Conservation (phyloP, 1,140 invertebrate genomes). For the Phymastichus coffea region DNA sequence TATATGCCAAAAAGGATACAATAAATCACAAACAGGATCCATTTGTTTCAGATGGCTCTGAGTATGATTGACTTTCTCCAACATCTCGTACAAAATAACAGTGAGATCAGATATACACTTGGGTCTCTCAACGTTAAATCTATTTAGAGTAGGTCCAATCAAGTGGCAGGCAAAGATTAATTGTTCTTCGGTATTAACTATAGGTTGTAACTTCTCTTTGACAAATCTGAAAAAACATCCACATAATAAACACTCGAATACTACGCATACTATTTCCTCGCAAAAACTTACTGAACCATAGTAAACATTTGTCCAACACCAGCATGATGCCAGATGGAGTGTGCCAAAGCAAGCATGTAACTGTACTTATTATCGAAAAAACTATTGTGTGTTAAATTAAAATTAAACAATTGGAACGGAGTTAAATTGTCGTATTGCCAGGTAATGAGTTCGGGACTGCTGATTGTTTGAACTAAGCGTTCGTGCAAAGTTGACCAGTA, state of each 20-base stretch:
- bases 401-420: constrained; percentile 85
- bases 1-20: constrained; percentile 69
- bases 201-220: constrained; percentile 76
- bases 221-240: constrained; percentile 70
- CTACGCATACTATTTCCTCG: too few relatives aligned
- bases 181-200: constrained; percentile 86
- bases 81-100: constrained; percentile 83
- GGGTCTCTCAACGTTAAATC: constrained; percentile 62
- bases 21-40: constrained; percentile 90
- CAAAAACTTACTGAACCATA: constrained; percentile 67
- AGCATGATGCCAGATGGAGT: constrained; percentile 85
- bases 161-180: constrained; percentile 89
- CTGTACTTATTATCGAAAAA: constrained; percentile 83
- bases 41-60: constrained; percentile 78
- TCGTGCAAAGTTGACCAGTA: constrained; percentile 81
- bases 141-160: constrained; percentile 84
- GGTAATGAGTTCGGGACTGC: constrained; percentile 60
- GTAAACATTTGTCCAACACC: constrained; percentile 78
- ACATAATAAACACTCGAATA: too few relatives aligned
- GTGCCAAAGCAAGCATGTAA: constrained; percentile 80
- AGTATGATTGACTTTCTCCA: constrained; percentile 84
- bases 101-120: constrained; percentile 82
- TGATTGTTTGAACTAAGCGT: constrained; percentile 74
- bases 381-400: constrained; percentile 74
- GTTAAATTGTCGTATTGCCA: constrained; percentile 71